Base-by-base conservation (phyloP, 1,140 invertebrate genomes). In the Lineus longissimus region DNA sequence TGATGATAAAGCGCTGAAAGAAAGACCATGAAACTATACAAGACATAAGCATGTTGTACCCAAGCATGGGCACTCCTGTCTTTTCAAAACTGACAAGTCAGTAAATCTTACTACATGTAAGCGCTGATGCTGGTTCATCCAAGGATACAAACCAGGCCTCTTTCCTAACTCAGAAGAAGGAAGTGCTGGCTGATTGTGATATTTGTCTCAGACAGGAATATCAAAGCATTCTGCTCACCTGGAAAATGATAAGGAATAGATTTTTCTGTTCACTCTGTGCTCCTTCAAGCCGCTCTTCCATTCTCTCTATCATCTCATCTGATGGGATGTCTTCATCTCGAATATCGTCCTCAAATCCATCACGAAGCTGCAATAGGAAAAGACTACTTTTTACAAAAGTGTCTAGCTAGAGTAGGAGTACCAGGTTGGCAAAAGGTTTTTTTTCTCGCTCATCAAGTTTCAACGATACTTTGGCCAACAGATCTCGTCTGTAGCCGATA, bases 261-360 rank as follows among this genome's bases (percentile, higher is more conserved):
- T 95, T 94, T 82, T 98, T 98, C 79, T 97, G 94, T 82, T 97
- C 94, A 62, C 92, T 92, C 82, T 97, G 93, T 0, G 93, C 93
- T 30, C 90, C 88, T 83, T 98, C 95, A 61, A 97, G 79, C 70
- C 91, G 90, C 79, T 97, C 95, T 79, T 97, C 95, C 92, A 97
- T 95, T 64, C 91, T 87, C 77, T 97, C 94, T 1, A 97, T 90
- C 70, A 88, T 88, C 61, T 85, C 84, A 64, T 84, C 82, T 45
- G 78, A 82, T 0, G 84, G 83, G 9, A 77, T 64, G 23, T 83
- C 81, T 22, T 78, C 75, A 59, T 81, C 74, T 36, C 77, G 47
- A 7, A 51, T 73, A 54, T 81, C 76, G 30, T 72, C 59, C 22
- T 78, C 76, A 60, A 80, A 70, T 22, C 76, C 78, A 69, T 80